Base-by-base conservation (phyloP, 2,888 invertebrate species). In the Pristionchus entomophagus region DNA sequence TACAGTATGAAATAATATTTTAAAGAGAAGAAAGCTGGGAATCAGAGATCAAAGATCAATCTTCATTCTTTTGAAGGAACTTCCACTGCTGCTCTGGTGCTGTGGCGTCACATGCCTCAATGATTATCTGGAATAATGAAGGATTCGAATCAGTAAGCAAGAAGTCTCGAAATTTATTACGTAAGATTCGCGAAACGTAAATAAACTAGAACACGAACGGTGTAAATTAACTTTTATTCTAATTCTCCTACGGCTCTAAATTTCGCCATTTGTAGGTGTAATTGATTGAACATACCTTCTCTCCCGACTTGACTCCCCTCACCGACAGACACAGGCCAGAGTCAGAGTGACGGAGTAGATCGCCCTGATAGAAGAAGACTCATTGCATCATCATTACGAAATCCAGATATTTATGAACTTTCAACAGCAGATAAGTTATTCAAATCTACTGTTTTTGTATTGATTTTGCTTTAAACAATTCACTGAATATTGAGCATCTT, bases 321-420 rank as follows among this genome's bases (percentile, higher is more conserved):
- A 90, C 90, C 86, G 94, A 94, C 81, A 95, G 90, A 89, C 95
- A 95, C 85, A 93, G 91, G 14, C 94, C 93, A 80, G 93, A 93
- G 26, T 86, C 87, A 19, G 26, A 51, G 84, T 84, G 84, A 17
- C 41, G 35, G 4, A 84, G 29, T 56, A 35, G 84, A 5, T 45
- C 69, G 29, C 69, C 84, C 84, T 84, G 84, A 8, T 38, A 6
- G 19, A 51, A 77, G 22, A n/a, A n/a, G n/a, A n/a, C n/a, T n/a
- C n/a, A n/a, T n/a, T n/a, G n/a, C n/a, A n/a, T n/a, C n/a, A n/a
- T n/a, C n/a, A n/a, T n/a, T n/a, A n/a, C n/a, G n/a, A n/a, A n/a
- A n/a, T n/a, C n/a, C n/a, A n/a, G n/a, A n/a, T n/a, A n/a, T n/a
- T n/a, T n/a, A n/a, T n/a, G n/a, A n/a, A n/a, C n/a, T n/a, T n/a